Conservation (phyloP, 2,888 invertebrate species). For the Stomorhina lunata region DNA sequence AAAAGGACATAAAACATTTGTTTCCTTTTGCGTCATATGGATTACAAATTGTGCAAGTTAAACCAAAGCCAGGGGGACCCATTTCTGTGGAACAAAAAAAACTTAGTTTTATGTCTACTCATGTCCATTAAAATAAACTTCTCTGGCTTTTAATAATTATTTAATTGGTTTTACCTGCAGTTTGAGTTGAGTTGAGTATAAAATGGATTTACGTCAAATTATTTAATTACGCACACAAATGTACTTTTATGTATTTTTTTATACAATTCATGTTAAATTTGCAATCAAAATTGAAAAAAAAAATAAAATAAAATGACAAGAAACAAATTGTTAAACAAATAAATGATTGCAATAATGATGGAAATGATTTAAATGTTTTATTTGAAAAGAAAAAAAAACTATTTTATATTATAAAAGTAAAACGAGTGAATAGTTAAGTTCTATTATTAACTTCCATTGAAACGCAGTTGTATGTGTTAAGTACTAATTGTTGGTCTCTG, state of each 20-base stretch:
- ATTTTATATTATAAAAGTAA: neutral
- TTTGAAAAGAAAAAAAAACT: neutral
- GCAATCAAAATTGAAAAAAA: slow-evolving; percentile 21
- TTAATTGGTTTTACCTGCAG: slow-evolving; percentile 3
- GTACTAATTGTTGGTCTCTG: neutral
- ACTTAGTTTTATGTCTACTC: too few species aligned
- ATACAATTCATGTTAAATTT: neutral
- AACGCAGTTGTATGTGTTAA: neutral
- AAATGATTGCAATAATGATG: neutral
- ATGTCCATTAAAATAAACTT: too few species aligned
- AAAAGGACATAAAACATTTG: neutral
- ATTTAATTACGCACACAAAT: slow-evolving; percentile 22
- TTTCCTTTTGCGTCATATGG: neutral
- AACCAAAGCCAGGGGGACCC: too few species aligned
- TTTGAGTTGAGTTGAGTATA: too few species aligned
- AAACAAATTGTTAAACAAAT: neutral
- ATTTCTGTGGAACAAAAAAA: too few species aligned
- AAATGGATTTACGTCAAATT: slow-evolving; percentile 33
- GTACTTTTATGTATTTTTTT: neutral
- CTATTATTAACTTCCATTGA: neutral
- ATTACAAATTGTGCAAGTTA: neutral
- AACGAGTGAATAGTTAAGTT: neutral
- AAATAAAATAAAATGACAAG: neutral
- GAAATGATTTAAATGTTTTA: neutral
- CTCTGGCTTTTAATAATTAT: too few species aligned